Evolutionary conservation across 2,797 vertebrate species (phyloP), one percentile per base, ranked within the genome.

Genomic region (Argyrosomus regius): DNA sequence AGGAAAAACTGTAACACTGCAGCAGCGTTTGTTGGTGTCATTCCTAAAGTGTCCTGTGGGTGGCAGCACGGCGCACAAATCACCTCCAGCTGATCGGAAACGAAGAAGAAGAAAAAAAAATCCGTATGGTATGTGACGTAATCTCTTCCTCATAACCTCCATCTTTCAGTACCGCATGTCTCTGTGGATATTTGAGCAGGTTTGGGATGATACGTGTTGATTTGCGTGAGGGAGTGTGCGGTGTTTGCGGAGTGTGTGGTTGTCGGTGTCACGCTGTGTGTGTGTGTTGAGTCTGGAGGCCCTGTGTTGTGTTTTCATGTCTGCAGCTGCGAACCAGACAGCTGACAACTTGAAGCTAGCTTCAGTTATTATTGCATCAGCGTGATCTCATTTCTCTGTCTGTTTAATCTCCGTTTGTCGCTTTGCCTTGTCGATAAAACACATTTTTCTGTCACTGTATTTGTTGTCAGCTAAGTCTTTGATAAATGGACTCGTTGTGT

Each of bases 121-220:
- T 20, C 86, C 87, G 84, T 78, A 74, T 90, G 94, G 71, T 69
- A 1, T 43, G 75, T 91, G 88, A 95, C 93, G 93, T 92, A 35
- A 86, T 70, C 64, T 28, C 89, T 87, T 91, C 90, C 79, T 87
- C 82, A 79, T 82, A 87, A 80, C 88, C 90, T 88, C 89, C 91
- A 88, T 91, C 89, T 94, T 92, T 90, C 90, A 60, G 72, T 77
- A 58, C 87, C 92, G 94, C 93, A 94, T 94, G 89, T 72, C 87
- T 91, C 75, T 85, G 80, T 81, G 88, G 80, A 81, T 74, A 64
- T 75, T 67, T 77, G 64, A 87, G 64, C 93, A 94, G 94, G 93
- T 94, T 87, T 81, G 90, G 62, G 45, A n/a, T 3, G 20, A 62
- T 54, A 4, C 13, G 11, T 48, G 43, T 24, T 43, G 39, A 4